Conservation (phyloP, 1,140 invertebrate genomes). For the Andrena cerasifolii region DNA sequence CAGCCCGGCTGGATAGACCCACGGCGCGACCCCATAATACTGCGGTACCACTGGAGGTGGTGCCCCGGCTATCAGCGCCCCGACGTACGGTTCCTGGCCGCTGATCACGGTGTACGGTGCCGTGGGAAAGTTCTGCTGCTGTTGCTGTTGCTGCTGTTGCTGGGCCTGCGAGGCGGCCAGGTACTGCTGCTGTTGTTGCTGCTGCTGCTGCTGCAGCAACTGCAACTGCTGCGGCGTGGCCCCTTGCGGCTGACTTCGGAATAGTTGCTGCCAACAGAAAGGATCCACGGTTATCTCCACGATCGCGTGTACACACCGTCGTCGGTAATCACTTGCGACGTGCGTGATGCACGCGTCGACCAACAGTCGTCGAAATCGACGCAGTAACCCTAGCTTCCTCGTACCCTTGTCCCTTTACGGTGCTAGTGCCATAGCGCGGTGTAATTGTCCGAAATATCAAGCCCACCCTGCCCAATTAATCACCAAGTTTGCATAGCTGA, state of each 20-base stretch:
- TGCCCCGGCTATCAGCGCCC: slow-evolving; percentile 86
- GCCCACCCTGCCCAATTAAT: too few species aligned
- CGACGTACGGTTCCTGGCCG: slow-evolving; percentile 88
- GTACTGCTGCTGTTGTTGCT: slow-evolving; percentile 83
- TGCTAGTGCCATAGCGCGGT: too few species aligned
- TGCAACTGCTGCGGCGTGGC: slow-evolving; percentile 82
- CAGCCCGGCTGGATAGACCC: slow-evolving; percentile 91
- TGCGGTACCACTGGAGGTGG: slow-evolving; percentile 87
- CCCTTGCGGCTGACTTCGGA: slow-evolving; percentile 89
- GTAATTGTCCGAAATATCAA: too few species aligned
- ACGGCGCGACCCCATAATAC: slow-evolving; percentile 91
- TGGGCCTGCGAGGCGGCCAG: slow-evolving; percentile 86
- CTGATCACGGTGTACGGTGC: slow-evolving; percentile 95
- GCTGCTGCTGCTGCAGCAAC: slow-evolving; percentile 82
- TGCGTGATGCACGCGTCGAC: too few species aligned
- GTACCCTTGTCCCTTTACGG: too few species aligned
- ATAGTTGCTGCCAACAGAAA: slow-evolving; percentile 89
- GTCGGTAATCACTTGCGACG: too few species aligned
- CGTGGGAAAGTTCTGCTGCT: slow-evolving; percentile 87
- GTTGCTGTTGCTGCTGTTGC: slow-evolving; percentile 88
- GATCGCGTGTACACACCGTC: slow-evolving; percentile 8
- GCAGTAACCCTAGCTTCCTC: too few species aligned
- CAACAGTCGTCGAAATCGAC: too few species aligned
- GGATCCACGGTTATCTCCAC: slow-evolving; percentile 1
- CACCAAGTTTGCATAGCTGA: too few species aligned